These are phyloP conservation scores for Pristis pectinata DNA, from an alignment of 2,797 vertebrate species.

Conservation along the genomic window DNA sequence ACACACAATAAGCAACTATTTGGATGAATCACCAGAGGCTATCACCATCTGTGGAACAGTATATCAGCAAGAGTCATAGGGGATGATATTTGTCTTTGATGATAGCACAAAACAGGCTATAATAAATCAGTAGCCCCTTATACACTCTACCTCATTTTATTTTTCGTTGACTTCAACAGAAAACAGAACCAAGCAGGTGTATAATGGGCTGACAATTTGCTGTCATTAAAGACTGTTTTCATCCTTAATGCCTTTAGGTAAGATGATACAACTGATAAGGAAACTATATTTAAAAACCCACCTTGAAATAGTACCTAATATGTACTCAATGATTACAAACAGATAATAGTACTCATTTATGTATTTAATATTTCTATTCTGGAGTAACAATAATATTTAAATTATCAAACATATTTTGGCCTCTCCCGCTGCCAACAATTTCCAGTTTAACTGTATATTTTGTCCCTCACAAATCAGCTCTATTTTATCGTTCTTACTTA, in stretches of 20 bases:
- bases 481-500: background rate
- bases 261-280: background rate
- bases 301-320: background rate
- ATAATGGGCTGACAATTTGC: background rate
- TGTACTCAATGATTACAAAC: background rate
- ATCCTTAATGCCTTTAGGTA: background rate
- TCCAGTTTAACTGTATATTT: background rate
- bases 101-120: background rate
- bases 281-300: background rate
- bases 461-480: background rate
- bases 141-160: background rate
- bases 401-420: background rate
- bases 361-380: background rate
- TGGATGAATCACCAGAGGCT: background rate
- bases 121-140: background rate
- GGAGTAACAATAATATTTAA: background rate
- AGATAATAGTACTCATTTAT: background rate
- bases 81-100: background rate
- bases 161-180: background rate
- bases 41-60: background rate
- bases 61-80: background rate
- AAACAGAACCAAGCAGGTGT: background rate
- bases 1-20: background rate
- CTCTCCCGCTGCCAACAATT: background rate
- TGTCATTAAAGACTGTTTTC: background rate